These are phyloP conservation scores for Otolemur crassicaudatus DNA, from an alignment of 2,797 vertebrate species.

Conservation along the genomic window DNA sequence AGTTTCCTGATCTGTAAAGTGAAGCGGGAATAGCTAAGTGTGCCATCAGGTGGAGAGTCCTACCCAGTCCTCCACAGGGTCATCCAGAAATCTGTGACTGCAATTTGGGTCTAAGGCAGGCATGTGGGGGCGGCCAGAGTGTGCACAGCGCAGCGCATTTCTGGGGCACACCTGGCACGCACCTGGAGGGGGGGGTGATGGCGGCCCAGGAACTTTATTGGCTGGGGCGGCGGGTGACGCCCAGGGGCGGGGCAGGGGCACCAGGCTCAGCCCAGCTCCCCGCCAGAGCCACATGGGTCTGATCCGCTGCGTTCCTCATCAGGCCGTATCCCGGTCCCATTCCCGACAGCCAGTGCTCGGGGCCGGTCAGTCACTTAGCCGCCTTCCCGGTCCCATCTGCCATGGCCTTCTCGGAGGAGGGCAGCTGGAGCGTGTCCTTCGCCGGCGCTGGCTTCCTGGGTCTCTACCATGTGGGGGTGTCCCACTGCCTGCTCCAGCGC, in stretches of 20 bases:
- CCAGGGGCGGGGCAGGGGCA: background rate
- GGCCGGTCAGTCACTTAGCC: background rate
- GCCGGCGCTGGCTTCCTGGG: conserved; percentile 93
- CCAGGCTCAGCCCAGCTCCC: background rate
- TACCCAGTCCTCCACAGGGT: rapidly evolving
- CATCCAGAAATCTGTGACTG: background rate
- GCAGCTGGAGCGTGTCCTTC: conserved; percentile 94
- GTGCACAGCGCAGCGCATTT: rapidly evolving
- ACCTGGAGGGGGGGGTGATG: background rate
- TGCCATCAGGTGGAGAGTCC: too few relatives aligned
- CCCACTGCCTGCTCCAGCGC: conserved; percentile 91
- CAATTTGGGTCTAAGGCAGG: rapidly evolving
- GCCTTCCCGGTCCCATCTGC: background rate
- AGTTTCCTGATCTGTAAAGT: background rate
- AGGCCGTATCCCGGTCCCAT: too few relatives aligned
- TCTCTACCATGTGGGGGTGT: conserved; percentile 94
- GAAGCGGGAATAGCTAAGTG: background rate
- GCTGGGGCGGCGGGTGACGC: background rate
- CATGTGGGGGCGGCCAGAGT: rapidly evolving
- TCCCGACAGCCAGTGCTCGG: background rate
- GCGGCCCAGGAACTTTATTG: rapidly evolving
- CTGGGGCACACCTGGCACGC: background rate
- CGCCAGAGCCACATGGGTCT: background rate
- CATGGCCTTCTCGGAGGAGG: conserved; percentile 87
- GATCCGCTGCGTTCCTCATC: background rate